Base-by-base conservation (phyloP, 2,113 vertebrate species). In the Blennius ocellaris region DNA sequence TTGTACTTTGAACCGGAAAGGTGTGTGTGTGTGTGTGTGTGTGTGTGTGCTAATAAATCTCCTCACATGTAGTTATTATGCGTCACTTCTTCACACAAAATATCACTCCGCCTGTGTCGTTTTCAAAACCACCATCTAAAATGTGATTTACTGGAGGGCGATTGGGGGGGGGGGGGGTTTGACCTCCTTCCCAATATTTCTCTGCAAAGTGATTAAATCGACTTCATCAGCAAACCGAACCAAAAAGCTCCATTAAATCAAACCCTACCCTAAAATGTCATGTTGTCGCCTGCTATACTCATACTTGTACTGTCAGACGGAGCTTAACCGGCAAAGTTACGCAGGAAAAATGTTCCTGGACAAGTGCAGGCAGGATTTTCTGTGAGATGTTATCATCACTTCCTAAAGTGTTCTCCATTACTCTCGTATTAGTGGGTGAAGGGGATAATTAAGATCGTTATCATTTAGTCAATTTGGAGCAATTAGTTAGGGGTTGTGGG, bases 1-100 rank as follows among this genome's bases (percentile, higher is more conserved):
- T 45, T 45, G 44, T 45, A 11, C 44, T 48, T 48, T 11, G 11
- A 6, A 11, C 11, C 14, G 6, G 12, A n/a, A 11, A 30, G 6
- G 11, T 51, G 8, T 48, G 38, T 50, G 36, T 61, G 54, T 64
- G 56, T 62, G 39, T 57, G 55, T 41, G n/a, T n/a, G n/a, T n/a
- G 11, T 51, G 8, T 48, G 38, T 15, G n/a, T 74, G 36, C 14
- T 49, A n/a, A 71, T 30, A 41, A 30, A 30, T 70, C 50, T 43
- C n/a, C 50, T 58, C 45, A 58, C 45, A 55, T 39, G 8, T 8
- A 16, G 12, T 21, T 57, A 7, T 61, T 73, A 2, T 83, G 30
- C 17, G 11, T 47, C 0, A 41, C 7, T 1, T 15, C 8, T 10
- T 2, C 10, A 44, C 11, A 11, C 44, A 45, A 11, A 45, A 45